Evolutionary conservation across 2,113 vertebrate species (phyloP), one percentile per base, ranked within the genome.

Genomic region (Platysternon megacephalum): DNA sequence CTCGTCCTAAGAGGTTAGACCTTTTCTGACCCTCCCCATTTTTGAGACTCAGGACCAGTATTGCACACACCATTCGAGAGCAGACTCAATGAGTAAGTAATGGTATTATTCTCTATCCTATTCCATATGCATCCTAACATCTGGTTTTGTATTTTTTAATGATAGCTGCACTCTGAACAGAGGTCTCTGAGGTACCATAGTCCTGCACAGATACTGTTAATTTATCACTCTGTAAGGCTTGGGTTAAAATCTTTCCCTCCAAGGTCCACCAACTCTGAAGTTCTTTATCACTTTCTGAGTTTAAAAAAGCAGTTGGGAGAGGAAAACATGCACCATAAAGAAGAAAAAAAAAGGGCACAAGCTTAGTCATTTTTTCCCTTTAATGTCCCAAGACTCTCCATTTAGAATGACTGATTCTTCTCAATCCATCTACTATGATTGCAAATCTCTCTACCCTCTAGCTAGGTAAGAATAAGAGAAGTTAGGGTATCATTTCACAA

Each of bases 381-480:
- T 48, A 35, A 0, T 0, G 0, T 16, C 24, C 42, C 0, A 0
- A 58, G 83, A 29, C 42, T 85, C 76, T 74, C 68, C 49, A 5
- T 58, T 49, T 0, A 0, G 65, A 92, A 74, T 7, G 6, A 79
- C 28, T 7, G 7, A 72, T 32, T 35, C 7, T 56, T 68, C 84
- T 82, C 32, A 32, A 2, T 87, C n/a, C 29, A 42, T 76, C 6
- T 0, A 0, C n/a, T 61, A 29, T 24, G 44, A n/a, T 39, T 93
- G 68, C 74, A 79, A 48, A 24, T 3, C 3, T 26, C 68, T 11
- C 44, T 82, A 46, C 85, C 87, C 11, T 0, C 3, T 46, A 82
- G 22, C 84, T 68, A 39, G 35, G 49, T 49, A 49, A 49, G 4
- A 49, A 72, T 35, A 22, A 53, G 52, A 53, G 19, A 32, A 22